Percentiles rank a stretch among this genome's conserved stretches.
These are phyloP conservation scores for Phoenicopterus ruber DNA, from an alignment of 2,113 vertebrate genomes.

Conservation along the genomic window DNA sequence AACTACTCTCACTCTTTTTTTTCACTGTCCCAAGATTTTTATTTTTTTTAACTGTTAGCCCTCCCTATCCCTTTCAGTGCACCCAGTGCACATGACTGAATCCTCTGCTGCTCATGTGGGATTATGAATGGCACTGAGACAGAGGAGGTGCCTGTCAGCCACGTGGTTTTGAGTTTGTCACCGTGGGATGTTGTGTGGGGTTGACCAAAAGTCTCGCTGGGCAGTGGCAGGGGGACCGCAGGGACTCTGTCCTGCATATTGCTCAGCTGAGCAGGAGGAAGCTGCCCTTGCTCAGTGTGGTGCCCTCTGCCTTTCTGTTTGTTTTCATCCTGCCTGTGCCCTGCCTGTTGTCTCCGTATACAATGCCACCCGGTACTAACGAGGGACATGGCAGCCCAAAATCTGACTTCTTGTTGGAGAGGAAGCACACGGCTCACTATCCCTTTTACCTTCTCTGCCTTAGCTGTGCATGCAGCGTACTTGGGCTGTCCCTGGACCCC, in stretches of 20 bases:
- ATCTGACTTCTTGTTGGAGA: not conserved
- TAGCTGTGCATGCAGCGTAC: not conserved
- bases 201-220: not conserved
- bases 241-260: not conserved
- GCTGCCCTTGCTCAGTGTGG: not conserved
- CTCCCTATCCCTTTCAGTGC: not conserved
- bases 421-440: not conserved
- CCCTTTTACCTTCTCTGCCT: not conserved
- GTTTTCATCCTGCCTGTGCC: not conserved
- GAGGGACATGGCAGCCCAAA: not conserved
- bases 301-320: not conserved
- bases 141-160: not conserved
- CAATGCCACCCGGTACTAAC: fast-evolving
- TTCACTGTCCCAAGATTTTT: not conserved
- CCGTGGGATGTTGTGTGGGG: not conserved
- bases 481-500: not conserved
- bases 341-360: not conserved
- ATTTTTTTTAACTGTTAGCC: not conserved
- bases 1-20: not conserved
- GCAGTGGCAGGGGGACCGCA: not conserved
- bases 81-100: not conserved
- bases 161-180: not conserved
- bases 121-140: not conserved
- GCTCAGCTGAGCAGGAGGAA: not conserved
- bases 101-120: not conserved